Evolutionary conservation across 2,888 invertebrate genomes (phyloP), one percentile per base, ranked within the genome.

Genomic region (Philonicus albiceps): DNA sequence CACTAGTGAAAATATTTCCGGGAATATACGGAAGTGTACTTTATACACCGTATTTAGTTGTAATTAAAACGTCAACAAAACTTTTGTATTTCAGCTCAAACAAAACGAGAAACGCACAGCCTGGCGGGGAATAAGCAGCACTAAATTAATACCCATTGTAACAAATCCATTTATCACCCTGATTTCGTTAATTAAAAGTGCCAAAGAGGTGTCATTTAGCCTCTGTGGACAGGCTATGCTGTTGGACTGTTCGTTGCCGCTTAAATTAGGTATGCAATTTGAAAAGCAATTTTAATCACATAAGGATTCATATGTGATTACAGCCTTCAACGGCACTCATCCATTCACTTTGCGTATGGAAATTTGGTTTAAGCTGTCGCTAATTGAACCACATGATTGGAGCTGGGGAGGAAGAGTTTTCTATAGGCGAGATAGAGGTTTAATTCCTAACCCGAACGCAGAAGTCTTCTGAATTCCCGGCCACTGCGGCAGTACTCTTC

Each of bases 241-340:
- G 76, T 8, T 4, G 22, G 22, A 19, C 49, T 30, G 16, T n/a
- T 16, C n/a, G 31, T 31, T 30, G 49, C 6, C 78, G 27, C 30
- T 49, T 78, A 78, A 78, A 78, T 49, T 78, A n/a, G 49, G n/a
- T 43, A 31, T 78, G 78, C 49, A 78, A 49, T 78, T 49, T 78
- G 78, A 30, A 78, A 78, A 78, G 78, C 78, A 22, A 78, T 78
- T 78, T 78, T 78, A 78, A 78, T 78, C 78, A 31, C 49, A 78
- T 78, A 78, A 78, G 49, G 78, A 78, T 78, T 78, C 40, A 27
- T 78, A 78, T 53, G 78, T 78, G 53, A 78, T 78, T 78, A 78
- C 78, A 49, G 19, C 78, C 78, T 13, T 49, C 78, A 78, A 13
- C n/a, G 49, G 16, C 49, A 43, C 78, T 16, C 31, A 30, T 49